Evolutionary conservation across 1,140 invertebrate species (phyloP).

Genomic region (Cecropterus lyciades): DNA sequence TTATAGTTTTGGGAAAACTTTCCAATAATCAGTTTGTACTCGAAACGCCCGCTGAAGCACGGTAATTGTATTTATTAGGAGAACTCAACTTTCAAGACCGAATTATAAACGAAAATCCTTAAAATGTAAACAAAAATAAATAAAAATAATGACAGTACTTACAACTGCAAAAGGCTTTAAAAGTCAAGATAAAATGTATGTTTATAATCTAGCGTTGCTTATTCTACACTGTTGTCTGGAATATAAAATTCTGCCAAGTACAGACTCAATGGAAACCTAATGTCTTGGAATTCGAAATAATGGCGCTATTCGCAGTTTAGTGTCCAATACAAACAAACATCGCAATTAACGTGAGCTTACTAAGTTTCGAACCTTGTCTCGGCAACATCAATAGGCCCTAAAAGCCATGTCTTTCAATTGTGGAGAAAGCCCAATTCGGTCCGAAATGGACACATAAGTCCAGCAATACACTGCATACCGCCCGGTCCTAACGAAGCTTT

Average conservation of each 20-base stretch:
- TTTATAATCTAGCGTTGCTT: no score
- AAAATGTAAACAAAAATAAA: background rate
- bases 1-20: slow-evolving; percentile 23
- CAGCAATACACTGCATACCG: slow-evolving; percentile 45
- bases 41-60: background rate
- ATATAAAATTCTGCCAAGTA: background rate
- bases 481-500: slow-evolving; percentile 52
- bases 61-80: slow-evolving; percentile 10
- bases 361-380: slow-evolving; percentile 7
- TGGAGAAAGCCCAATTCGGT: slow-evolving; percentile 37
- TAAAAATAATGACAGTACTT: no score
- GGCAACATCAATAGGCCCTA: slow-evolving; percentile 16
- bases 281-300: slow-evolving; percentile 1
- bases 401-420: slow-evolving; percentile 32
- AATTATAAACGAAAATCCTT: background rate
- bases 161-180: no score
- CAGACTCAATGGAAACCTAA: background rate
- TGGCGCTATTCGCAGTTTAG: slow-evolving; percentile 3
- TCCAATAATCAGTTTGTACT: slow-evolving; percentile 19
- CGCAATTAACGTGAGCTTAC: slow-evolving; percentile 6
- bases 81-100: background rate
- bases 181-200: no score
- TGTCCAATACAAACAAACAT: slow-evolving; percentile 6
- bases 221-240: no score
- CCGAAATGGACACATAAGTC: slow-evolving; percentile 41